These are phyloP conservation scores for Apostichopus japonicus DNA, from an alignment of 35 echinoderm and acorn worm species.

Conservation along the genomic window DNA sequence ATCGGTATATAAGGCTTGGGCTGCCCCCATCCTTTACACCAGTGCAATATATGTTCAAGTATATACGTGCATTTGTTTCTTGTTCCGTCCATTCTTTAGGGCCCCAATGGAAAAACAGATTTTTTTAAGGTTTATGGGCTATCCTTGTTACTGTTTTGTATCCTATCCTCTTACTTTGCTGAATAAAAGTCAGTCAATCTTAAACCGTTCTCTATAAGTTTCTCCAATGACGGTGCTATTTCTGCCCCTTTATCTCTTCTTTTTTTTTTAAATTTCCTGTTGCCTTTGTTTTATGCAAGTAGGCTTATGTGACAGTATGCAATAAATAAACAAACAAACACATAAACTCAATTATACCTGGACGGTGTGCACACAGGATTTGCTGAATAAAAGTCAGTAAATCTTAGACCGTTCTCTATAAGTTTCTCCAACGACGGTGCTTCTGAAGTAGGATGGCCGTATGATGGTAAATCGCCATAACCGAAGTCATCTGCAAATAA, in stretches of 20 bases:
- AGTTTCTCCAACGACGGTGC: slow-evolving; percentile 74
- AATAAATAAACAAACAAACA: no score
- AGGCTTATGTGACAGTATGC: no score
- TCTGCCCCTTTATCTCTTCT: neutral
- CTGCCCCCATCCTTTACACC: no score
- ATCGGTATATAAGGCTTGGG: no score
- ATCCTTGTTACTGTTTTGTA: no score
- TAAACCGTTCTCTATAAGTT: slow-evolving; percentile 63
- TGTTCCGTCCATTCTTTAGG: no score
- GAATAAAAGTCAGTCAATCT: slow-evolving; percentile 89
- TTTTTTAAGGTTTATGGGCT: no score
- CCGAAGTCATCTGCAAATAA: slow-evolving; percentile 93
- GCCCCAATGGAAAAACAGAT: no score
- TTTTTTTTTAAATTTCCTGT: neutral
- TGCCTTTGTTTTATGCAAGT: no score
- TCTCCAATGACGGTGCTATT: slow-evolving; percentile 74
- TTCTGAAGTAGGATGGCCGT: slow-evolving; percentile 84
- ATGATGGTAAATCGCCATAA: slow-evolving; percentile 82
- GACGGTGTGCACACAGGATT: slow-evolving; percentile 89
- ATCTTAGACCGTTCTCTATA: slow-evolving; percentile 63
- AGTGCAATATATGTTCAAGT: no score
- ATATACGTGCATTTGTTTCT: no score
- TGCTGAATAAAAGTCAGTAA: slow-evolving; percentile 88
- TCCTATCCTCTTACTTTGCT: slow-evolving; percentile 11
- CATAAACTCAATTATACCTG: slow-evolving; percentile 51